Conservation (phyloP, 2,113 vertebrate genomes). For the Diadophis punctatus region DNA sequence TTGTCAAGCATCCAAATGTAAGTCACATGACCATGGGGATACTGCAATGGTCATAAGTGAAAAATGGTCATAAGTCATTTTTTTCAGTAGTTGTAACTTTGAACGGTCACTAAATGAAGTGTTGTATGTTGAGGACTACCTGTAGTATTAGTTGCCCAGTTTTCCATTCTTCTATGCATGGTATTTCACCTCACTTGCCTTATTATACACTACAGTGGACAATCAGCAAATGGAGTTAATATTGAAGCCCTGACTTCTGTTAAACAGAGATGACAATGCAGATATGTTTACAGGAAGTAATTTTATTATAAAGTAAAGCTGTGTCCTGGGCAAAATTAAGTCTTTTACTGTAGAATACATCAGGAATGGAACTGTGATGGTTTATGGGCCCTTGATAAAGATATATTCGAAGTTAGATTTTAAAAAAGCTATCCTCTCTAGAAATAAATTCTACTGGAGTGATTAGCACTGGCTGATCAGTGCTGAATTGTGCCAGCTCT, state of each 20-base stretch:
- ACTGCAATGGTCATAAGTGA: too few species aligned
- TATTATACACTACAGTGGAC: not conserved
- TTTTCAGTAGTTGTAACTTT: too few species aligned
- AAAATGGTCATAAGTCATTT: too few species aligned
- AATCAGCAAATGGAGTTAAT: not conserved
- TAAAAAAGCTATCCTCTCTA: not conserved
- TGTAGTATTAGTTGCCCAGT: not conserved
- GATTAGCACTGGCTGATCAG: not conserved
- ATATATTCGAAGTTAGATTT: not conserved
- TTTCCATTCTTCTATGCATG: not conserved
- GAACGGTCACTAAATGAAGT: too few species aligned
- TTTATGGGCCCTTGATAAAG: not conserved
- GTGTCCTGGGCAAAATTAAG: not conserved
- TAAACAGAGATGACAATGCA: not conserved
- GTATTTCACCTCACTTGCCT: not conserved
- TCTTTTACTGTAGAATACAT: not conserved
- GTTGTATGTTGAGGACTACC: too few species aligned
- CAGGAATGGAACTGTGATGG: not conserved
- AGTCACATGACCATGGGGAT: too few species aligned
- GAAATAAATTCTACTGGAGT: not conserved
- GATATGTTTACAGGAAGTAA: not conserved
- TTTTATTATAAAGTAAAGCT: not conserved
- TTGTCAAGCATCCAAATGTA: too few species aligned
- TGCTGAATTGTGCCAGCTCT: not conserved
- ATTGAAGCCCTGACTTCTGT: not conserved